These are phyloP conservation scores for Coregonus clupeaformis DNA, from an alignment of 2,113 vertebrate genomes.

Conservation along the genomic window DNA sequence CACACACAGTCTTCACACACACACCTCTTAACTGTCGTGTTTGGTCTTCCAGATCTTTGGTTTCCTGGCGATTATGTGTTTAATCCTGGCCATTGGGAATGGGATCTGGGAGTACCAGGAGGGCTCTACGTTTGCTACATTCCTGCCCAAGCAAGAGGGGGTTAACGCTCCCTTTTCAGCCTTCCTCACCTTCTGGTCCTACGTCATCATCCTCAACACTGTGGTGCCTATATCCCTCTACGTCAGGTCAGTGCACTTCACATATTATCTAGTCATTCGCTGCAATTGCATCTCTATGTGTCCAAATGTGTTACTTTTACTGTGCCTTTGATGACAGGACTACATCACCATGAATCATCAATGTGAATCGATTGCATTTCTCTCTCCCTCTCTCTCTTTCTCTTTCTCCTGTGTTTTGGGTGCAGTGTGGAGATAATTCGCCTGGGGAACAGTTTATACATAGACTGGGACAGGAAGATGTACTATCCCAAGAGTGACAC, in stretches of 20 bases:
- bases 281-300: too few relatives aligned
- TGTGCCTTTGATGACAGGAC: too few relatives aligned
- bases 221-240: slow-evolving; percentile 97
- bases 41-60: slow-evolving; percentile 82
- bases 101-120: slow-evolving; percentile 82
- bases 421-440: slow-evolving; percentile 93
- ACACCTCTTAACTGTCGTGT: neutral
- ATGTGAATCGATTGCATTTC: too few relatives aligned
- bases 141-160: slow-evolving; percentile 77
- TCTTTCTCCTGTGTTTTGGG: neutral
- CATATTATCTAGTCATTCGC: too few relatives aligned
- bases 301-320: too few relatives aligned
- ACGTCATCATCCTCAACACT: slow-evolving; percentile 94
- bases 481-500: slow-evolving; percentile 82
- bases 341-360: too few relatives aligned
- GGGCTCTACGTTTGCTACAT: slow-evolving; percentile 81
- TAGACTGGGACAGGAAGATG: slow-evolving; percentile 96
- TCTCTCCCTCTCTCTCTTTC: neutral
- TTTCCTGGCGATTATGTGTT: slow-evolving; percentile 83
- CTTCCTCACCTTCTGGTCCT: slow-evolving; percentile 91
- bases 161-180: slow-evolving; percentile 72
- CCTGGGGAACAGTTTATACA: slow-evolving; percentile 92
- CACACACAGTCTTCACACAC: neutral
- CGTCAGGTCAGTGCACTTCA: slow-evolving; percentile 51
- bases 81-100: slow-evolving; percentile 84